phyloP scores from a whole-genome alignment of 2,113 vertebrate species.

The Gymnogyps californianus region DNA sequence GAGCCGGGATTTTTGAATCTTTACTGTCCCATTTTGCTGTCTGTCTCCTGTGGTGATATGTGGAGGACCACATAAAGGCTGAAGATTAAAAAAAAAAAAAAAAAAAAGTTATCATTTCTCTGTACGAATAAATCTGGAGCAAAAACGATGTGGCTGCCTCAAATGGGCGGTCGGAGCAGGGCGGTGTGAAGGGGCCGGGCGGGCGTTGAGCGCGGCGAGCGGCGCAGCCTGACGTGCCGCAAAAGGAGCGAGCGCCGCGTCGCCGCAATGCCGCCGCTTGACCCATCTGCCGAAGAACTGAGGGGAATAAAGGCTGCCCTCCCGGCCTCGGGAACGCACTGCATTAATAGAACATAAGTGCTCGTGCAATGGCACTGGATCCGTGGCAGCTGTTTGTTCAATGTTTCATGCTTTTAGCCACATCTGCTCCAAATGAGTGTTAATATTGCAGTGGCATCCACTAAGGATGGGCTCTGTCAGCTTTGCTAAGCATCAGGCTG shows the following conservation, averaged over 20 bases:
- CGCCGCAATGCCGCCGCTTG: background rate
- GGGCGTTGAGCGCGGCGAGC: background rate
- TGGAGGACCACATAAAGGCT: background rate
- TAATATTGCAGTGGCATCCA: slow-evolving; percentile 93
- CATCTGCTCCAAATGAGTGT: slow-evolving; percentile 98
- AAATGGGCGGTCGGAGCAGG: fast-evolving
- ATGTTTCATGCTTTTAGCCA: slow-evolving; percentile 98
- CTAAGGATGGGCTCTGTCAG: slow-evolving; percentile 90
- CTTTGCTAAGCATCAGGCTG: slow-evolving; percentile 88
- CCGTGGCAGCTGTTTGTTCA: slow-evolving; percentile 98
- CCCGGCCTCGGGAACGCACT: slow-evolving; percentile 38
- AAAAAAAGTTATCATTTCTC: background rate
- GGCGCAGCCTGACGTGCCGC: background rate
- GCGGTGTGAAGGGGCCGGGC: background rate
- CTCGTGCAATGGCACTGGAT: slow-evolving; percentile 85
- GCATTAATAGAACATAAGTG: slow-evolving; percentile 81
- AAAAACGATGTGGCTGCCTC: background rate
- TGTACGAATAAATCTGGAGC: background rate
- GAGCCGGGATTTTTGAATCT: background rate
- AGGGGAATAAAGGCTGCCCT: slow-evolving; percentile 57
- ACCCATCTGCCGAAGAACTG: slow-evolving; percentile 53
- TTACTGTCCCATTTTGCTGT: background rate
- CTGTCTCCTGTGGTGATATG: background rate
- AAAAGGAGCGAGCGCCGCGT: background rate
- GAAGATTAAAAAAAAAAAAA: background rate